Evolutionary conservation across 2,113 vertebrate genomes (phyloP), one percentile per base, ranked within the genome.

Genomic region (Saimiri boliviensis): DNA sequence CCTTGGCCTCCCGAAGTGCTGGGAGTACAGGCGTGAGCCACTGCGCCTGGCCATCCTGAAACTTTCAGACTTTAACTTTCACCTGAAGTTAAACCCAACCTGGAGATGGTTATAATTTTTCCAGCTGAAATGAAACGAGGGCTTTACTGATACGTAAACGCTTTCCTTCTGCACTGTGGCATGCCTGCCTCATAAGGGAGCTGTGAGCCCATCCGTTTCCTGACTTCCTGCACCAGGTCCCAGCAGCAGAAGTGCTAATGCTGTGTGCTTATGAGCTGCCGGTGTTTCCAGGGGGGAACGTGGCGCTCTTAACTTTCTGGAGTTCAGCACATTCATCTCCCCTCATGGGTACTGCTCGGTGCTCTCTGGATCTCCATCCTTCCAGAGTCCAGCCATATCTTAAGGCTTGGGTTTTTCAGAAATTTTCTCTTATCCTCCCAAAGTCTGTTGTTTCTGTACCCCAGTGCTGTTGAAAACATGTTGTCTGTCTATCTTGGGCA

Each of bases 211-310:
- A 9, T 9, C 16, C 3, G 30, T 35, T 10, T 70, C 47, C 16
- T 58, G 3, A 1, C 35, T 30, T 30, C 23, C 13, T 47, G 17
- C 10, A 13, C 25, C 0, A 1, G n/a, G 49, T 58, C 12, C 35
- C 74, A 23, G 47, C 70, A 63, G 49, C 13, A 16, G 37, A 5
- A 21, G 7, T 20, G 23, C 87, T 49, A 5, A 20, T 25, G 27
- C 42, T 20, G 2, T 2, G 0, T 11, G 89, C 77, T 74, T 8
- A 1, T 23, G 30, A 63, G 68, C 68, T 60, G 83, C n/a, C 1
- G 37, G 21, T 23, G 16, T 35, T 32, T 42, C 45, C 45, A 12
- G 12, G 30, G 70, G 14, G 13, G 23, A 40, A 35, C 5, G 2
- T 1, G 2, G 6, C 25, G 14, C 23, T 32, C 68, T 79, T 76